These are phyloP conservation scores for Protosalanx chinensis DNA, from an alignment of 2,797 vertebrate species.

Conservation along the genomic window DNA sequence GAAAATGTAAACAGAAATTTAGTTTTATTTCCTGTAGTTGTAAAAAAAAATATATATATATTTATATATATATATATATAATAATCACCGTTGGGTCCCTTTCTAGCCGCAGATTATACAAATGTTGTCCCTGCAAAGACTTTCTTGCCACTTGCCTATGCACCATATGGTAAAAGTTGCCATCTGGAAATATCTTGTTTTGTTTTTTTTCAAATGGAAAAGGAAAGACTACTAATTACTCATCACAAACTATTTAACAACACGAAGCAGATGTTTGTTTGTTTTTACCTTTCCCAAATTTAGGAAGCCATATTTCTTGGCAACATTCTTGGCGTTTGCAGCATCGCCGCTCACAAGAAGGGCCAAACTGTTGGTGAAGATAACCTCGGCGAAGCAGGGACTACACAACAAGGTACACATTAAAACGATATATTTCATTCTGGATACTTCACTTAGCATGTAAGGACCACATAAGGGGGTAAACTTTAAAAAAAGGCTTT, in stretches of 20 bases:
- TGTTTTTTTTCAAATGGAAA: not conserved
- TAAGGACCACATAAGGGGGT: no score
- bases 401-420: not conserved
- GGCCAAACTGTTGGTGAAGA: slow-evolving; percentile 80
- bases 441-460: not conserved
- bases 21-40: not conserved
- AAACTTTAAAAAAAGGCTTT: no score
- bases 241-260: not conserved
- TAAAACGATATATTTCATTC: slow-evolving; percentile 1
- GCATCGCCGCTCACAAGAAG: slow-evolving; percentile 61
- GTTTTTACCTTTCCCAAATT: slow-evolving; percentile 68
- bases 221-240: not conserved
- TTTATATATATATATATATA: no score
- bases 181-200: slow-evolving; percentile 67
- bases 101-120: slow-evolving; percentile 59
- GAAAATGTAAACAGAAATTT: not conserved
- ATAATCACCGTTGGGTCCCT: slow-evolving; percentile 69
- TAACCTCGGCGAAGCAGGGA: slow-evolving; percentile 43
- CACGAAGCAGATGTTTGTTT: not conserved
- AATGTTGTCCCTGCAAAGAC: slow-evolving; percentile 65
- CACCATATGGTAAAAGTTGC: slow-evolving; percentile 67
- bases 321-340: slow-evolving; percentile 63
- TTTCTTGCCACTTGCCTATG: slow-evolving; percentile 59
- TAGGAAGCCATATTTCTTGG: slow-evolving; percentile 74
- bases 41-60: not conserved